Conservation (phyloP, 2,888 invertebrate species). For the Tetheella fluctuosa region DNA sequence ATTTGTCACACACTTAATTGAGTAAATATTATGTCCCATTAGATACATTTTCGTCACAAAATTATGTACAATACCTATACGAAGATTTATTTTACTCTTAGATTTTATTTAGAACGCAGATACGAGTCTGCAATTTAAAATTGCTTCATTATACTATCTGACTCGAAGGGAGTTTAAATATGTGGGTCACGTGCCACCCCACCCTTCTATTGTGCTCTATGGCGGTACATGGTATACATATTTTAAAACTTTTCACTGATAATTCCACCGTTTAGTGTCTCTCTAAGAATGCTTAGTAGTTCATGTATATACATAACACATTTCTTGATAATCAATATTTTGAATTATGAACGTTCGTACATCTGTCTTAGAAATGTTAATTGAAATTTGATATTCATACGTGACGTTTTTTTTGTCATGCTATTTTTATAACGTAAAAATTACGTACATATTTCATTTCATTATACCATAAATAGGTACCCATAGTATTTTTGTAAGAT, state of each 20-base stretch:
- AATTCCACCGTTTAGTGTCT: background rate
- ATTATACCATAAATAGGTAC: conserved; percentile 5
- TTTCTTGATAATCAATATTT: background rate
- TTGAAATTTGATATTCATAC: background rate
- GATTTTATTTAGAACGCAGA: background rate
- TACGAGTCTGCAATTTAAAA: background rate
- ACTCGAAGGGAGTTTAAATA: conserved; percentile 38
- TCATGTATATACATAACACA: background rate
- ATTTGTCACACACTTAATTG: no score
- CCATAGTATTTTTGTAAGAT: conserved; percentile 24
- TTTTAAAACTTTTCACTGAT: background rate
- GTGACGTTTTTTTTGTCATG: background rate
- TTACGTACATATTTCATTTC: background rate
- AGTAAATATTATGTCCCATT: no score
- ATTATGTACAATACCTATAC: no score
- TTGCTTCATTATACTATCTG: background rate
- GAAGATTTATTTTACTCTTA: no score
- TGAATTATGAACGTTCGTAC: background rate
- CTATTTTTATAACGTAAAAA: background rate
- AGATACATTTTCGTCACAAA: no score
- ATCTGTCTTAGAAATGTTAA: background rate
- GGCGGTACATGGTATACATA: background rate
- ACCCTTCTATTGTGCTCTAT: conserved; percentile 21
- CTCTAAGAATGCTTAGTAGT: background rate
- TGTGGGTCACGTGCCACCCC: conserved; percentile 56